phyloP scores from a whole-genome alignment of 2,797 vertebrate species.

The Furcifer pardalis region DNA sequence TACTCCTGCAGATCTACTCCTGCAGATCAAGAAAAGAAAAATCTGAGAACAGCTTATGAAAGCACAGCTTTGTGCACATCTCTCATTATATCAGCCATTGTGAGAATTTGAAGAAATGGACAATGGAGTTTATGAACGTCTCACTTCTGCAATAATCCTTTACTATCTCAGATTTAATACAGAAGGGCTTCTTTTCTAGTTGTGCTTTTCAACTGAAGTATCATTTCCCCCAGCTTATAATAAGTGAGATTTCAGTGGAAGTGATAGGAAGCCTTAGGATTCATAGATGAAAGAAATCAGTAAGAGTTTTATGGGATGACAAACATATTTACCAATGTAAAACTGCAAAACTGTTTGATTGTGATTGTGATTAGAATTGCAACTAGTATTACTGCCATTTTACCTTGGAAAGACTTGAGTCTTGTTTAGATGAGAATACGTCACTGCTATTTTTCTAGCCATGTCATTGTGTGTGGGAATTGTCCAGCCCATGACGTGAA shows the following conservation, averaged over 20 bases:
- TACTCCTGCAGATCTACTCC: not conserved
- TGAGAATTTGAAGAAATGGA: not conserved
- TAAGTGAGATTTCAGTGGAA: not conserved
- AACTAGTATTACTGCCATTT: no score
- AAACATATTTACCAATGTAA: not conserved
- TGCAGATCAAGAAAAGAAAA: no score
- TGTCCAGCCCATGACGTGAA: no score
- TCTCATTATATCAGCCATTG: not conserved
- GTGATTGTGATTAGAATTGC: not conserved
- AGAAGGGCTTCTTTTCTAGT: not conserved
- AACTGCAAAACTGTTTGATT: not conserved
- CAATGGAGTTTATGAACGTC: not conserved
- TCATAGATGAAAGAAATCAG: not conserved
- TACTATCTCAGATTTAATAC: not conserved
- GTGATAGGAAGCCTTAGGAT: not conserved
- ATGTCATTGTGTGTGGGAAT: not conserved
- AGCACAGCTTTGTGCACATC: not conserved
- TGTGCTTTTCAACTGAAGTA: conserved; percentile 1
- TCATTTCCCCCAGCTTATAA: not conserved
- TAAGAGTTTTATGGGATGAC: not conserved
- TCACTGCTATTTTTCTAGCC: not conserved
- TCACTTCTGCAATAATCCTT: not conserved
- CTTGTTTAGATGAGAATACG: not conserved
- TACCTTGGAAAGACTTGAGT: not conserved
- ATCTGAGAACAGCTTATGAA: not conserved